Base-by-base conservation (phyloP, 2,113 vertebrate species). In the Bettongia penicillata region DNA sequence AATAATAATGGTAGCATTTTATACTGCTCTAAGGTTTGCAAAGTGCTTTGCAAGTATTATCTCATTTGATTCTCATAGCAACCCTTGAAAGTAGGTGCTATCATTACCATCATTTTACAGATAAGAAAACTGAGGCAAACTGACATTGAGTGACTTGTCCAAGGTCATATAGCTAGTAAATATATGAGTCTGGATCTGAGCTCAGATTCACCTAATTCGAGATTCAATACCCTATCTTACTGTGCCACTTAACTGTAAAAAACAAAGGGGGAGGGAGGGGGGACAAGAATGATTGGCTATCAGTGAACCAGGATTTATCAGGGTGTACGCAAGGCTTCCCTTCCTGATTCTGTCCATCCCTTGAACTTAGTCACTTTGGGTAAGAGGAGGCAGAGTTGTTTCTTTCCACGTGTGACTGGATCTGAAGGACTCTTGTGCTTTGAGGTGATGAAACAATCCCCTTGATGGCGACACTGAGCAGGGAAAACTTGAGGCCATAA, bases 151-250 rank as follows among this genome's bases (percentile, higher is more conserved):
- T 0, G 6, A 84, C 77, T 51, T 92, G 52, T 93, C 89, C 95
- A 90, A 91, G 89, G 68, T 52, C 93, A 91, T 8, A 0, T 2
- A 53, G 14, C 91, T 91, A 92, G 93, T 92, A 94, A 93, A 90
- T 2, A 7, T 22, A 90, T 90, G 48, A 77, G 51, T 53, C 31
- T 51, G 91, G 51, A 92, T 49, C 47, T 77, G 92, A 94, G 93
- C 53, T 57, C 5, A 0, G 68, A 90, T 51, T 90, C 93, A n/a
- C 91, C 43, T 28, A 52, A 95, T 52, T 92, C 93, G 91, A 92
- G 61, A 84, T 26, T 53, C 43, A 48, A 57, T 37, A 8, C 77
- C 47, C 91, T 51, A 7, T 91, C 53, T 51, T 47, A 94, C 51
- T 89, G 0, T 2, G 57, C 37, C 19, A 89, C 53, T 52, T 93